These are phyloP conservation scores for Trachelus iudaicus DNA, from an alignment of 2,888 invertebrate genomes.

Conservation along the genomic window DNA sequence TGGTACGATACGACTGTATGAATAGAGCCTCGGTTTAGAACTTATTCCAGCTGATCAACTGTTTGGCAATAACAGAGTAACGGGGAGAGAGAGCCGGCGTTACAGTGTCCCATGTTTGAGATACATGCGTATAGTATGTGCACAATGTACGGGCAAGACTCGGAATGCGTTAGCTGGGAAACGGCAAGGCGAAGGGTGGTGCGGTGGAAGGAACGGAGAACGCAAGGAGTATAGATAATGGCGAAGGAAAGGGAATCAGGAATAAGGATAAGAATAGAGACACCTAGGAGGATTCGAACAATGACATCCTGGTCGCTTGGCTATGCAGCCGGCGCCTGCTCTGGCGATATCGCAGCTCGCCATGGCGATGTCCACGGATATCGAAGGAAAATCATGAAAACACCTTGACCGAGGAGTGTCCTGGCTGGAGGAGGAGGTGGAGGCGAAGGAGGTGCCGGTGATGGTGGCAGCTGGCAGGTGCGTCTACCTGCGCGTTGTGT, in stretches of 20 bases:
- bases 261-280: neutral
- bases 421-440: neutral
- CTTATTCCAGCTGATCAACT: neutral
- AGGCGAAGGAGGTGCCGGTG: neutral
- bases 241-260: neutral
- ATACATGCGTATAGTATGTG: neutral
- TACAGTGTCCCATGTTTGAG: neutral
- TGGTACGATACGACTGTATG: neutral
- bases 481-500: neutral
- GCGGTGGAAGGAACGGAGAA: constrained; percentile 9
- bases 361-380: constrained; percentile 23
- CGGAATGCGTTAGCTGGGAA: neutral
- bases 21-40: neutral
- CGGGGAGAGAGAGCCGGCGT: neutral
- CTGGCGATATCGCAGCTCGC: constrained; percentile 31
- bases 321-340: constrained; percentile 37
- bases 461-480: neutral
- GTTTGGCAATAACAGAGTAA: neutral
- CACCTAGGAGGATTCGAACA: constrained; percentile 26
- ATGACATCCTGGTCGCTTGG: constrained; percentile 50
- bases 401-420: neutral
- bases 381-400: constrained; percentile 37
- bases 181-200: constrained; percentile 7
- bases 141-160: neutral
- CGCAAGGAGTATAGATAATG: constrained; percentile 10